Evolutionary conservation across 2,888 invertebrate genomes (phyloP).

Genomic region (Crematogaster levior): DNA sequence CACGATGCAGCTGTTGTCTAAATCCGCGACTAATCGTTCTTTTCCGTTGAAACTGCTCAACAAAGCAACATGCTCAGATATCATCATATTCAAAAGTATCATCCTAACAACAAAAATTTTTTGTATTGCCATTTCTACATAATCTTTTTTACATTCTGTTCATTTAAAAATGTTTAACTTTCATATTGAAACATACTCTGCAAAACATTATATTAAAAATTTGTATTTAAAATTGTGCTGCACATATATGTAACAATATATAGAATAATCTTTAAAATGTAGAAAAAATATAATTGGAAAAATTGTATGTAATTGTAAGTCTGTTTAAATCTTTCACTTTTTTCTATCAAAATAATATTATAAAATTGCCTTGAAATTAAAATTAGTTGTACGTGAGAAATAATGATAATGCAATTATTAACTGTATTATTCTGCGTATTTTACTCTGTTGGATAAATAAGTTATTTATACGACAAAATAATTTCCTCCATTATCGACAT

Average conservation of each 20-base stretch:
- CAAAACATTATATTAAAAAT: background rate
- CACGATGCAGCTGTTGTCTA: constrained; percentile 49
- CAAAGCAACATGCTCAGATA: constrained; percentile 29
- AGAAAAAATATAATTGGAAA: background rate
- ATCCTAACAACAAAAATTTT: background rate
- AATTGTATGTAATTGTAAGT: too few relatives aligned
- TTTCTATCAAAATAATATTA: too few relatives aligned
- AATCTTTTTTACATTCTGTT: background rate
- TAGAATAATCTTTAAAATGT: background rate
- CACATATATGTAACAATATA: background rate
- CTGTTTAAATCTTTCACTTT: too few relatives aligned
- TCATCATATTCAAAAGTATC: background rate
- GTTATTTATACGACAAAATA: background rate
- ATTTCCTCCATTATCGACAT: background rate
- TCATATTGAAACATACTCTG: background rate
- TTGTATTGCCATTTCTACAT: background rate
- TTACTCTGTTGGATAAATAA: background rate
- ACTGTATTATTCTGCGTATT: background rate
- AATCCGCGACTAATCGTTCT: constrained; percentile 51
- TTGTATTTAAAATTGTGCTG: background rate
- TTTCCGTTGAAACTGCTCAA: constrained; percentile 24
- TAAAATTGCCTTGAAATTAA: background rate
- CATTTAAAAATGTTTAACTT: background rate
- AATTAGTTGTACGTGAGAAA: background rate
- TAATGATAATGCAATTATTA: too few relatives aligned